These are phyloP conservation scores for Cerceris ruficornis DNA, from an alignment of 2,888 invertebrate genomes.

Conservation along the genomic window DNA sequence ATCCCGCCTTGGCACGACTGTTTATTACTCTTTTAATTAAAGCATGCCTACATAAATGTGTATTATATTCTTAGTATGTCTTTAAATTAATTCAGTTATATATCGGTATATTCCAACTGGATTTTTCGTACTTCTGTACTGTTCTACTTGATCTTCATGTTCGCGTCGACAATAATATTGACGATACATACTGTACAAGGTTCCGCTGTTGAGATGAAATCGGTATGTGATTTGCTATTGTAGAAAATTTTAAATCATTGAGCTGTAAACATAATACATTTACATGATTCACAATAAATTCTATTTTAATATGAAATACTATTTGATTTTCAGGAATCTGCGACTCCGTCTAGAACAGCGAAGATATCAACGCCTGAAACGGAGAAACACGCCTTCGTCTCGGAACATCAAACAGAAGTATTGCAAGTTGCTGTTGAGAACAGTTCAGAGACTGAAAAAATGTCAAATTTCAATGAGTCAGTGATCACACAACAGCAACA, in stretches of 20 bases:
- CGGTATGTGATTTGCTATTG: not conserved
- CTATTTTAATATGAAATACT: too few relatives aligned
- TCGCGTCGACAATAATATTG: not conserved
- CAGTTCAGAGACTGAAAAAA: slow-evolving; percentile 44
- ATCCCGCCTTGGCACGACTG: slow-evolving; percentile 56
- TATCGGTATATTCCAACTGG: too few relatives aligned
- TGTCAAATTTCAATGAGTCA: slow-evolving; percentile 31
- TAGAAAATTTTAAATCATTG: not conserved
- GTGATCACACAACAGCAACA: slow-evolving; percentile 46
- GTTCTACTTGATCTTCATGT: not conserved
- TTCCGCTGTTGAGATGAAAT: not conserved
- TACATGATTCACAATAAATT: too few relatives aligned
- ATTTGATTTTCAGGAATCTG: slow-evolving; percentile 64
- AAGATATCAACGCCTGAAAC: slow-evolving; percentile 70
- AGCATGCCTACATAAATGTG: slow-evolving; percentile 22
- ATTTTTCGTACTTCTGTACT: not conserved
- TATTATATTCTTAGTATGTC: not conserved
- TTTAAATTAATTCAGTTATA: too few relatives aligned
- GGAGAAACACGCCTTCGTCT: slow-evolving; percentile 58
- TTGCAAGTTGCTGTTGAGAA: slow-evolving; percentile 18
- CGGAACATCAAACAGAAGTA: slow-evolving; percentile 48
- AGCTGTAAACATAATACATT: not conserved
- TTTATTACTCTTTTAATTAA: slow-evolving; percentile 26
- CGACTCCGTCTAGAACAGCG: slow-evolving; percentile 55
- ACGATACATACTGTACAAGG: not conserved